These are phyloP conservation scores for Lasius platythorax DNA, from an alignment of 2,888 invertebrate genomes.

Conservation along the genomic window DNA sequence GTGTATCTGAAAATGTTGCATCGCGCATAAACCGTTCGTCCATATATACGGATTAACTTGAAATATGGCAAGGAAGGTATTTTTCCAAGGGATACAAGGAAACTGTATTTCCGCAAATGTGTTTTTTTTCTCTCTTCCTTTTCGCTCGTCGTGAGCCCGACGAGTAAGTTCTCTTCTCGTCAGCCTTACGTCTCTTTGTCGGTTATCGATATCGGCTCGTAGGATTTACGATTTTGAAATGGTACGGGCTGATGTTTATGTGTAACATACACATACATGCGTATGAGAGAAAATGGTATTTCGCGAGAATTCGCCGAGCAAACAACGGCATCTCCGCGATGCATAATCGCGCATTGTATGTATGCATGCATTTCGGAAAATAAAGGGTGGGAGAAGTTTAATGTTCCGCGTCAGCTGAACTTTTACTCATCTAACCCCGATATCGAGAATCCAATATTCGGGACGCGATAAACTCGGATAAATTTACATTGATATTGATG, in stretches of 20 bases:
- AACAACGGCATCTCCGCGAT: not conserved
- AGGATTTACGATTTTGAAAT: slow-evolving; percentile 41
- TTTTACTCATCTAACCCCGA: not conserved
- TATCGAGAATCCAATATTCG: not conserved
- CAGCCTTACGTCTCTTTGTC: slow-evolving; percentile 17
- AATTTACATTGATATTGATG: not conserved
- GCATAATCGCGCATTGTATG: not conserved
- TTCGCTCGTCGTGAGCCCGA: not conserved
- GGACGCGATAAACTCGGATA: not conserved
- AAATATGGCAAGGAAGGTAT: not conserved
- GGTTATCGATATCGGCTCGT: slow-evolving; percentile 43
- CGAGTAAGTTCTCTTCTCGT: not conserved
- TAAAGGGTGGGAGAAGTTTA: not conserved
- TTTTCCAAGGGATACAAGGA: not conserved
- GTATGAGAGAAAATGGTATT: not conserved
- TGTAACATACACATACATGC: not conserved
- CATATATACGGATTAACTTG: not conserved
- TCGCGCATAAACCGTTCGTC: not conserved
- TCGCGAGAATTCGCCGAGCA: not conserved
- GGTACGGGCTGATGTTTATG: slow-evolving; percentile 29
- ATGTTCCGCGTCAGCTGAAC: not conserved
- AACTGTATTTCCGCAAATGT: slow-evolving; percentile 4
- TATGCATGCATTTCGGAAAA: slow-evolving; percentile 6
- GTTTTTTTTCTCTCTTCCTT: not conserved
- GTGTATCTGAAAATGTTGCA: slow-evolving; percentile 6